These are phyloP conservation scores for Yponomeuta malinellus DNA, from an alignment of 2,888 invertebrate genomes.

Conservation along the genomic window DNA sequence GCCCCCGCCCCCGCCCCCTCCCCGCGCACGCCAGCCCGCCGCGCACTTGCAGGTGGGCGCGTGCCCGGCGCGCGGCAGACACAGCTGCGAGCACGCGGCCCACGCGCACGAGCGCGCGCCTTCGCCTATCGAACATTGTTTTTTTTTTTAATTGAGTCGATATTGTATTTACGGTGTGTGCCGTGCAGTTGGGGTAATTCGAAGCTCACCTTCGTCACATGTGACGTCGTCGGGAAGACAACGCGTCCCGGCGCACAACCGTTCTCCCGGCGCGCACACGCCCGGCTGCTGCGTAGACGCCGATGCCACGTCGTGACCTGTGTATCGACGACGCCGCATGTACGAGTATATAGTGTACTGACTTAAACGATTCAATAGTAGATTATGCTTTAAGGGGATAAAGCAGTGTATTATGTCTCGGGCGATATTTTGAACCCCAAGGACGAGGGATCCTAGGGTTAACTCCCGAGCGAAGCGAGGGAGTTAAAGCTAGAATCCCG, in stretches of 20 bases:
- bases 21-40: slow-evolving; percentile 78
- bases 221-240: slow-evolving; percentile 39
- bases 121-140: neutral
- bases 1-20: slow-evolving; percentile 71
- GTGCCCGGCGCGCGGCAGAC: slow-evolving; percentile 69
- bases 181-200: too few species aligned
- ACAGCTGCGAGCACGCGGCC: slow-evolving; percentile 86
- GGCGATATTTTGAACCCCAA: too few species aligned
- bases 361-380: neutral
- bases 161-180: too few species aligned
- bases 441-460: too few species aligned
- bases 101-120: slow-evolving; percentile 43
- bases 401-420: neutral
- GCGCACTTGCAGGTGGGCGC: slow-evolving; percentile 63
- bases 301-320: neutral
- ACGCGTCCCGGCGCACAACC: slow-evolving; percentile 50
- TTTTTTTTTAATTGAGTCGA: too few species aligned
- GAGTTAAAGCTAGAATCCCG: too few species aligned
- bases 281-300: slow-evolving; percentile 36
- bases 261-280: slow-evolving; percentile 47
- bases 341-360: neutral
- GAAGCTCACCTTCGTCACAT: slow-evolving; percentile 34
- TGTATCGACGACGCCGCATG: neutral
- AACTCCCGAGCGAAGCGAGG: too few species aligned
- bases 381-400: neutral